A percentile compares a stretch with the other conserved stretches of the same genome.
Evolutionary conservation across 2,113 vertebrate species (phyloP).

Genomic region (Rhinopomastus cyanomelas): DNA sequence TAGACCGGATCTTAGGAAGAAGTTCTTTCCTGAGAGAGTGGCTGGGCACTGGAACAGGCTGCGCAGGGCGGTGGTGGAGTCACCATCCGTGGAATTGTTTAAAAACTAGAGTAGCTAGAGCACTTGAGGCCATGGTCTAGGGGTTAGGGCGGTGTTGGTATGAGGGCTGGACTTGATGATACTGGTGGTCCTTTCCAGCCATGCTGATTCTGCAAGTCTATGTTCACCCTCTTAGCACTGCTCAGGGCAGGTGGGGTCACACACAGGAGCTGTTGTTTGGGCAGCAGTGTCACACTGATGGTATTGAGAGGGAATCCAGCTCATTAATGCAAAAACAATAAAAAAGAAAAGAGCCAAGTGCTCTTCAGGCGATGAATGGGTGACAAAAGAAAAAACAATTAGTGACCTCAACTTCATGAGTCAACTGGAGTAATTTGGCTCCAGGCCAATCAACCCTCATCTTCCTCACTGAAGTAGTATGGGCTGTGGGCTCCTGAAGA

Average conservation of each 20-base stretch:
- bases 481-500: neutral
- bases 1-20: no score
- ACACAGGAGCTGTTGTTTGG: neutral
- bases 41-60: no score
- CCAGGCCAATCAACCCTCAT: neutral
- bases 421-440: neutral
- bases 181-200: no score
- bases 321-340: neutral
- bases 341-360: neutral
- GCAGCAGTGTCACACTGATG: neutral
- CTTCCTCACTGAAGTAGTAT: neutral
- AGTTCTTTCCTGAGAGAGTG: no score
- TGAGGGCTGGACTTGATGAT: no score
- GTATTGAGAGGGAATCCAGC: neutral
- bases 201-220: no score
- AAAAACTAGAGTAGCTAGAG: no score
- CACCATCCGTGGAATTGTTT: no score
- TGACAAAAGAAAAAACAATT: neutral
- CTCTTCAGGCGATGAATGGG: neutral
- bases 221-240: accelerated
- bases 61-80: no score
- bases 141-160: no score
- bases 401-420: neutral
- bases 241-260: neutral
- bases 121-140: no score